Percentiles rank a stretch among this genome's conserved stretches.
Conservation (phyloP, 1,140 invertebrate species). For the Physella acuta region DNA sequence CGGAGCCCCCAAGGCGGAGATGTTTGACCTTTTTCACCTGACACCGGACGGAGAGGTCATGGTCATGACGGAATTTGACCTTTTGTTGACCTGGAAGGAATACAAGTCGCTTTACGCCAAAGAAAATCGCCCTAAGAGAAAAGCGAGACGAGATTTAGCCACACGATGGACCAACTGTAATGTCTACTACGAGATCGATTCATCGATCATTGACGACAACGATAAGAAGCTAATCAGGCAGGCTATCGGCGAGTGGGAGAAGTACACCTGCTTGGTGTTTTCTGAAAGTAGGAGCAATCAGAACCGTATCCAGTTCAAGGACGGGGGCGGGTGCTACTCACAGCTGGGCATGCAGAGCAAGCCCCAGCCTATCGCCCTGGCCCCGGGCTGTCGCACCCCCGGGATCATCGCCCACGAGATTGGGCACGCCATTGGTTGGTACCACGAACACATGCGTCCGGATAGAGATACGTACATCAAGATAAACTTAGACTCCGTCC, state of each 20-base stretch:
- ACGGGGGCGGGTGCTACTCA: conserved; percentile 35
- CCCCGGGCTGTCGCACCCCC: conserved; percentile 22
- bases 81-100: conserved; percentile 22
- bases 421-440: conserved; percentile 62
- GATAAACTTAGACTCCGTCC: conserved; percentile 70
- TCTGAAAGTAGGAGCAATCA: conserved; percentile 10
- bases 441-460: conserved; percentile 69
- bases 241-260: conserved; percentile 39
- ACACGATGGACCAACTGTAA: neutral
- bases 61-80: conserved; percentile 31
- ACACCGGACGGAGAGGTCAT: conserved; percentile 23
- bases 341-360: conserved; percentile 8
- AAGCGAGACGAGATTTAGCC: neutral
- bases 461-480: conserved; percentile 70
- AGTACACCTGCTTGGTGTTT: conserved; percentile 42
- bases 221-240: conserved; percentile 29
- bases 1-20: conserved; percentile 2
- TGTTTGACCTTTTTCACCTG: conserved; percentile 30
- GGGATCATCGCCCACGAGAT: conserved; percentile 59
- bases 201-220: neutral
- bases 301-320: conserved; percentile 28
- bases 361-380: conserved; percentile 8
- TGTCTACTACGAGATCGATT: neutral
- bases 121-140: neutral
- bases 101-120: conserved; percentile 7